Evolutionary conservation across 2,113 vertebrate species (phyloP).

Genomic region (Rafetus swinhoei): DNA sequence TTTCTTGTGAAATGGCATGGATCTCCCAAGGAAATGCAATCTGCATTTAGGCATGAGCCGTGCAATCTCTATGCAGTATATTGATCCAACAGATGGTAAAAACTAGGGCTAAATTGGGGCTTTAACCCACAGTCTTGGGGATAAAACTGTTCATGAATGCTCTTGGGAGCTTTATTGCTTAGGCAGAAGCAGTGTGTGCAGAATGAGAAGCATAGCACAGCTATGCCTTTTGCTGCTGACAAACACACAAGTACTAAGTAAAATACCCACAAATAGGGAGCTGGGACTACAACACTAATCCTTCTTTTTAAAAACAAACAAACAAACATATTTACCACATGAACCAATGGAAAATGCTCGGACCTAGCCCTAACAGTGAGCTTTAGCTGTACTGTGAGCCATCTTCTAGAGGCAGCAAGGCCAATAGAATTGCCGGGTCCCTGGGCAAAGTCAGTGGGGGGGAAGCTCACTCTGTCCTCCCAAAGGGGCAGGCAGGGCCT

Average conservation of each 20-base stretch:
- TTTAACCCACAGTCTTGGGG: constrained; percentile 10
- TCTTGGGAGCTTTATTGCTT: background rate
- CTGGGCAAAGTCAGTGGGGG: too few relatives aligned
- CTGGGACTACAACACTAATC: background rate
- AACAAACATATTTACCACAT: background rate
- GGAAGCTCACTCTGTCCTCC: too few relatives aligned
- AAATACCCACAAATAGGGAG: background rate
- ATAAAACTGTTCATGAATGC: background rate
- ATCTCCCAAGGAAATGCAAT: constrained; percentile 28
- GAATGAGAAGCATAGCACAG: background rate
- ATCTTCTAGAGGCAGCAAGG: background rate
- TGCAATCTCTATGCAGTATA: constrained; percentile 3
- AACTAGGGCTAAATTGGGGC: background rate
- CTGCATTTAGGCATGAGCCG: background rate
- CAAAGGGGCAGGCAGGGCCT: too few relatives aligned
- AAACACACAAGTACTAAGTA: background rate
- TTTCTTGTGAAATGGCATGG: constrained; percentile 51
- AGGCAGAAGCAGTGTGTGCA: background rate
- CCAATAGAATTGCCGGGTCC: too few relatives aligned
- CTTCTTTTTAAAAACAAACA: background rate
- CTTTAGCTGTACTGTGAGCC: background rate
- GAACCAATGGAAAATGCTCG: background rate
- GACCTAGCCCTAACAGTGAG: background rate
- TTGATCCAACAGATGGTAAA: constrained; percentile 2
- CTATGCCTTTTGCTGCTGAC: background rate